Evolutionary conservation across 1,140 invertebrate genomes (phyloP), one percentile per base, ranked within the genome.

Genomic region (Lucilia cuprina): DNA sequence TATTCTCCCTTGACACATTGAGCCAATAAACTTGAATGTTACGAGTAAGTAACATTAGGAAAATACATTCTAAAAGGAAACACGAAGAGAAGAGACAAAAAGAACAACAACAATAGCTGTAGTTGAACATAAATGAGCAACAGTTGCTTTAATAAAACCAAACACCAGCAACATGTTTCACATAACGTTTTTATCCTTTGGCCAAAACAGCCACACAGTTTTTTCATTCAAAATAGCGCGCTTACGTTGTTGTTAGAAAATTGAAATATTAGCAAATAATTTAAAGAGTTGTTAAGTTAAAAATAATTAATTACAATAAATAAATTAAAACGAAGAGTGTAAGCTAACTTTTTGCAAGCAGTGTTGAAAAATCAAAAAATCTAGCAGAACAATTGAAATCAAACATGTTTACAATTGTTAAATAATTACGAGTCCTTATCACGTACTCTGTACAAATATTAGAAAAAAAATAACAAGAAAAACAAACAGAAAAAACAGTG

Each of bases 171-270:
- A 80, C 77, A 80, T 49, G 77, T n/a, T 80, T 50, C 41, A 25
- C 77, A 80, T 80, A 80, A 49, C 77, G 77, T 80, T 80, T 41
- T 49, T 80, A 80, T 80, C 77, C 77, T 80, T 80, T 49, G 77
- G 77, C 77, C 77, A 80, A 19, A 80, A n/a, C 77, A 49, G 77
- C 65, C 65, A 80, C 77, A 47, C 41, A 21, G n/a, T 30, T 80
- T 80, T 49, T 12, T 10, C n/a, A n/a, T 80, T 78, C 65, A 70
- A 65, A 21, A 9, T 70, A 21, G 21, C 65, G 65, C 65, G n/a
- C 21, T 70, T 70, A 70, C 12, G n/a, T n/a, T 70, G 19, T 70
- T 55, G 13, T 55, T 55, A 17, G 5, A 41, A 7, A 41, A 41
- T 7, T 41, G 2, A 41, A 41, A 41, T 41, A 2, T 30, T 41